Evolutionary conservation across 2,797 vertebrate genomes (phyloP).

Genomic region (Apogon hyalosoma): DNA sequence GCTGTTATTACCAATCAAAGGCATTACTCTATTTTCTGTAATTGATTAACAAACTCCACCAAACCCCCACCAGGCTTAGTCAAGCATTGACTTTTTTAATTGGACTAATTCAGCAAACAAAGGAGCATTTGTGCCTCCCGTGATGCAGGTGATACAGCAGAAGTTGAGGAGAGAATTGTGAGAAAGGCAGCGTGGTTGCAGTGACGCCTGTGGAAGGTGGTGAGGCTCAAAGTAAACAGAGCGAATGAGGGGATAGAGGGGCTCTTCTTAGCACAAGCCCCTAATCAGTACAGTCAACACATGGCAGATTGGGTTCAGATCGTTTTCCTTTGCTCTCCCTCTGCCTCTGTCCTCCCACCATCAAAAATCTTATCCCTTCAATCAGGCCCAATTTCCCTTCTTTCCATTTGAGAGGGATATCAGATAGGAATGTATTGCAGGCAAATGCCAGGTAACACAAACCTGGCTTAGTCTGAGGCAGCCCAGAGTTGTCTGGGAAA

Average conservation of each 20-base stretch:
- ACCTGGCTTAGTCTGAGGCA: constrained; percentile 62
- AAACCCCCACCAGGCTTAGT: constrained; percentile 18
- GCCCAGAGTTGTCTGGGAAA: constrained; percentile 12
- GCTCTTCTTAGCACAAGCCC: constrained; percentile 75
- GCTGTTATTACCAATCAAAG: constrained; percentile 42
- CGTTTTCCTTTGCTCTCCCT: constrained; percentile 46
- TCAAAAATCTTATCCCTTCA: constrained; percentile 72
- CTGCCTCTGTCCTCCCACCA: constrained; percentile 60
- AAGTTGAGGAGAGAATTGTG: constrained; percentile 31
- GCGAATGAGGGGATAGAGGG: constrained; percentile 78
- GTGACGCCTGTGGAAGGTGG: constrained; percentile 38
- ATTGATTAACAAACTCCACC: constrained; percentile 36
- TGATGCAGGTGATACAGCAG: constrained; percentile 50
- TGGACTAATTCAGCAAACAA: constrained; percentile 36
- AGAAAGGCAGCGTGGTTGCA: constrained; percentile 32
- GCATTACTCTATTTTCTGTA: constrained; percentile 33
- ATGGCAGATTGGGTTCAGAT: constrained; percentile 81
- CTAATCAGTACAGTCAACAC: constrained; percentile 84
- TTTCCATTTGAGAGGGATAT: constrained; percentile 75
- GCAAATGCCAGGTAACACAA: constrained; percentile 73
- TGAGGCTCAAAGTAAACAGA: constrained; percentile 80
- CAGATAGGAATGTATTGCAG: constrained; percentile 73
- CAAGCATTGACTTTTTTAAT: constrained; percentile 49
- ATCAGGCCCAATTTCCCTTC: constrained; percentile 74
- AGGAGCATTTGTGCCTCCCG: constrained; percentile 27